phyloP scores from a whole-genome alignment of 2,888 invertebrate genomes.

The Hydriomena furcata region DNA sequence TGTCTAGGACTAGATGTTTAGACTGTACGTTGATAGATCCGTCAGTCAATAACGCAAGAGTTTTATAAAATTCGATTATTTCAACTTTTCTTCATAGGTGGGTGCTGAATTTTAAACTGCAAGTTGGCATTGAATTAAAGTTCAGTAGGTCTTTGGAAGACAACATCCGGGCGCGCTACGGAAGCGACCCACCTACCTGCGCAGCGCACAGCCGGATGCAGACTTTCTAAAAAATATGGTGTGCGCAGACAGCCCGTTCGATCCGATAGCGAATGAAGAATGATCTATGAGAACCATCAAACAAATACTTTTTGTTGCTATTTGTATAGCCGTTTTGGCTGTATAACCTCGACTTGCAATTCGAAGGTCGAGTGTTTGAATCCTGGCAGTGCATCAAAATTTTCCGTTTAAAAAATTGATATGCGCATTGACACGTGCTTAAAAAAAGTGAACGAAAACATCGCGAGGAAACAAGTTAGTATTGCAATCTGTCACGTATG shows the following conservation, averaged over 20 bases:
- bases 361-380: too few species aligned
- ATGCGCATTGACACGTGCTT: too few species aligned
- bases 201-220: slow-evolving; percentile 69
- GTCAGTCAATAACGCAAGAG: too few species aligned
- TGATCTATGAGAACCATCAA: slow-evolving; percentile 25
- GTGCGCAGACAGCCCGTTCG: slow-evolving; percentile 47
- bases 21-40: too few species aligned
- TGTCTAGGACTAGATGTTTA: too few species aligned
- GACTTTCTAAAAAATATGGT: slow-evolving; percentile 81
- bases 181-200: slow-evolving; percentile 67
- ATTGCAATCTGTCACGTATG: too few species aligned
- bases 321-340: too few species aligned
- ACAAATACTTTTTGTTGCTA: slow-evolving; percentile 15
- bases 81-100: slow-evolving; percentile 15
- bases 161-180: slow-evolving; percentile 69
- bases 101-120: slow-evolving; percentile 21
- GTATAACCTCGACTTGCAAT: too few species aligned
- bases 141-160: slow-evolving; percentile 60
- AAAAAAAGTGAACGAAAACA: too few species aligned
- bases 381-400: too few species aligned
- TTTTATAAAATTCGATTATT: slow-evolving; percentile 10
- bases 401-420: too few species aligned
- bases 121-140: slow-evolving; percentile 39
- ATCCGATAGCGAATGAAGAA: slow-evolving; percentile 24
- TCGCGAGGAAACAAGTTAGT: too few species aligned